Percentiles rank a stretch among this genome's conserved stretches.
These are phyloP conservation scores for Cotesia vestalis DNA, from an alignment of 1,140 invertebrate species.

Conservation along the genomic window DNA sequence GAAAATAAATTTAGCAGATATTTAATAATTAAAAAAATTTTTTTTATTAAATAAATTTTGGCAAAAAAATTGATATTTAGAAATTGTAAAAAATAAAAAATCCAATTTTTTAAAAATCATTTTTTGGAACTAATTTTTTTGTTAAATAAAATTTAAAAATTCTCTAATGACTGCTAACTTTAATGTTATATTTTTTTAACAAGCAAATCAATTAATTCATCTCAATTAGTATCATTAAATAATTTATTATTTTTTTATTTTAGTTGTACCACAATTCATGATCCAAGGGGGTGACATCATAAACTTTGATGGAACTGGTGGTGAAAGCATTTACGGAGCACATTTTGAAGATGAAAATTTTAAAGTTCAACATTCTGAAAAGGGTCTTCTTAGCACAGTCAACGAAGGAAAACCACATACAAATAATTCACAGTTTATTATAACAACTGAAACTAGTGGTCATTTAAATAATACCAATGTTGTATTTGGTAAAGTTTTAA, in stretches of 20 bases:
- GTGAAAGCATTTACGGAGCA: constrained; percentile 93
- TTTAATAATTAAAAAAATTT: too few relatives aligned
- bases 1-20: too few relatives aligned
- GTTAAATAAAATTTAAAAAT: too few relatives aligned
- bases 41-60: too few relatives aligned
- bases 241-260: constrained; percentile 49
- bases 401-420: constrained; percentile 85
- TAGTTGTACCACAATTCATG: constrained; percentile 80
- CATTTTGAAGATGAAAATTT: constrained; percentile 94
- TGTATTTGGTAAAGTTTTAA: constrained; percentile 85
- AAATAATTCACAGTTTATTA: constrained; percentile 96
- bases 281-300: constrained; percentile 87
- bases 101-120: too few relatives aligned
- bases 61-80: too few relatives aligned
- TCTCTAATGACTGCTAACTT: too few relatives aligned
- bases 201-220: too few relatives aligned
- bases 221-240: not conserved
- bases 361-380: constrained; percentile 69
- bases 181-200: not conserved
- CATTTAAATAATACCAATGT: constrained; percentile 92
- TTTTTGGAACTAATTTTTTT: too few relatives aligned
- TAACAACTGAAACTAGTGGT: constrained; percentile 83
- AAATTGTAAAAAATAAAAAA: too few relatives aligned
- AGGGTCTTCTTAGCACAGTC: constrained; percentile 87
- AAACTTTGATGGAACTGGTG: constrained; percentile 83